Conservation (phyloP, 2,888 invertebrate genomes). For the Xylota segnis region DNA sequence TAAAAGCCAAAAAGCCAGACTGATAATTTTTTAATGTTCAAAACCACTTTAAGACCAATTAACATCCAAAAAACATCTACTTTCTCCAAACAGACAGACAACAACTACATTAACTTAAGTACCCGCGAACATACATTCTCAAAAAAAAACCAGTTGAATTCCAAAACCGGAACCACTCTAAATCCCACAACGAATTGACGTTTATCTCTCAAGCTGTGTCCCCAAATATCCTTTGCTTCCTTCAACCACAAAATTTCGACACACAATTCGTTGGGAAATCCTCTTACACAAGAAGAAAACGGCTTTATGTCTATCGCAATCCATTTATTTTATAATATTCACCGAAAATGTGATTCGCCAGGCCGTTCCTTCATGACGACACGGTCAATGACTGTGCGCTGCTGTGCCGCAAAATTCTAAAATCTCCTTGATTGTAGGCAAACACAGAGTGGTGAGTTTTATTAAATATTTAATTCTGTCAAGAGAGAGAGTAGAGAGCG, state of each 20-base stretch:
- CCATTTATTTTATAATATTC: slow-evolving; percentile 42
- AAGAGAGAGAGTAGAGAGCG: no score
- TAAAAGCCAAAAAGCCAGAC: no score
- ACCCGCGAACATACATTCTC: neutral
- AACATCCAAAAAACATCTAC: neutral
- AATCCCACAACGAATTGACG: slow-evolving; percentile 47
- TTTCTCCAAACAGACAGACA: neutral
- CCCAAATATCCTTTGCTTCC: neutral
- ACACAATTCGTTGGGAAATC: slow-evolving; percentile 28
- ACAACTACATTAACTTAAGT: slow-evolving; percentile 3
- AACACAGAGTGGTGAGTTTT: slow-evolving; percentile 23
- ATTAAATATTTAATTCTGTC: slow-evolving; percentile 64
- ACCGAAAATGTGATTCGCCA: slow-evolving; percentile 21
- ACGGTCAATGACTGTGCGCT: slow-evolving; percentile 19
- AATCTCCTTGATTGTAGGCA: slow-evolving; percentile 14
- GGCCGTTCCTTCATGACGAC: neutral
- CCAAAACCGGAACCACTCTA: slow-evolving; percentile 1
- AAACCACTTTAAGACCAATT: neutral
- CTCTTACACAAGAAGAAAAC: slow-evolving; percentile 16
- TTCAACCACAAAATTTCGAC: slow-evolving; percentile 14
- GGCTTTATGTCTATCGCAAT: slow-evolving; percentile 32
- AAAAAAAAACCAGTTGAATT: slow-evolving; percentile 43
- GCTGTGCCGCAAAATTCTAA: slow-evolving; percentile 5
- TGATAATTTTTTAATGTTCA: no score
- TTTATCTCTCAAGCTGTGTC: slow-evolving; percentile 30